Evolutionary conservation across 35 echinoderm and acorn worm species (phyloP), one percentile per base, ranked within the genome.

Genomic region (Apostichopus parvimensis): DNA sequence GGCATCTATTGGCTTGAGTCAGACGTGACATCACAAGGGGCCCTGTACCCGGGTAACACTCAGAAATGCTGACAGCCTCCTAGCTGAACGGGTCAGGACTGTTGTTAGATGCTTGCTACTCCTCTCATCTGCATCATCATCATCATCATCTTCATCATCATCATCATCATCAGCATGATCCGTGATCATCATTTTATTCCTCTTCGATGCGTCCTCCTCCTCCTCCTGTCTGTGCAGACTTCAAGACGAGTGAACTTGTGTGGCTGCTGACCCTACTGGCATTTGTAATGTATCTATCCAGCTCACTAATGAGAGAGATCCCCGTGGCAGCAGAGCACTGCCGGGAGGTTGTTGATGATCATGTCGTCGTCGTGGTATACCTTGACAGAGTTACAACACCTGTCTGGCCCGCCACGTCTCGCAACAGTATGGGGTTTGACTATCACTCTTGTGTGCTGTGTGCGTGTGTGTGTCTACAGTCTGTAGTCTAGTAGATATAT

Each of bases 1-100:
- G 81, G 81, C 81, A 84, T 84, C 81, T 59, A 84, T 84, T 84
- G 81, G 81, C 81, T 52, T 84, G 17, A 84, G 81, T 59, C 81
- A 84, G 81, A 84, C 81, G 81, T 84, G 81, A 84, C 81, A 58
- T 84, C 56, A 84, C 54, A 24, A 84, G 81, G 81, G 81, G 54
- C 81, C 81, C 23, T 5, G 17, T 17, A 54, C 56, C 81, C 54
- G 34, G 81, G 81, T 58, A 84, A 84, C 57, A 18, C 17, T 75
- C 71, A 75, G 7, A 75, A 75, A 18, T 75, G 24, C 71, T 75
- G 71, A 75, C 71, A 75, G 71, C 71, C 71, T 75, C 21, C 71
- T 22, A 20, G 71, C 15, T 75, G 4, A 18, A 14, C 18, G 0
- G 11, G 11, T 14, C 71, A 75, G 71, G 71, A n/a, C 71, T 75